These are phyloP conservation scores for Axis porcinus DNA, from an alignment of 2,113 vertebrate species.

Conservation along the genomic window DNA sequence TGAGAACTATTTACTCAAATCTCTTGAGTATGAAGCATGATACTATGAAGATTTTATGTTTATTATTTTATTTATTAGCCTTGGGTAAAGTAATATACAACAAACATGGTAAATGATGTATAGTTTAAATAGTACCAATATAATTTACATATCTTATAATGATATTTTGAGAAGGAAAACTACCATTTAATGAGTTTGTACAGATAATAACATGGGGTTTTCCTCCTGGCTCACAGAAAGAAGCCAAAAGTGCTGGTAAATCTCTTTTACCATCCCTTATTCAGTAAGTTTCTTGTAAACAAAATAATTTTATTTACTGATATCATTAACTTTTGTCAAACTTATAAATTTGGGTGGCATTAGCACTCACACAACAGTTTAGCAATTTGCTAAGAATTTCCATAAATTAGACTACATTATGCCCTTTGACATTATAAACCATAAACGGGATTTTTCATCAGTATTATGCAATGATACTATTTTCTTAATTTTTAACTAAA, in stretches of 20 bases:
- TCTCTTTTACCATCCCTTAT: fast-evolving
- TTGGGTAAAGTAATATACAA: background rate
- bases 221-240: background rate
- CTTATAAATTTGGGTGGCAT: background rate
- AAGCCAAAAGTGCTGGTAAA: background rate
- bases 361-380: background rate
- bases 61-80: background rate
- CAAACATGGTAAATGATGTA: background rate
- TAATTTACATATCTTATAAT: background rate
- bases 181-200: background rate
- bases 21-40: background rate
- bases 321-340: background rate
- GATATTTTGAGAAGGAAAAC: background rate
- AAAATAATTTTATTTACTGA: background rate
- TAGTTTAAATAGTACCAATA: background rate
- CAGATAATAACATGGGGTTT: background rate
- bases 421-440: background rate
- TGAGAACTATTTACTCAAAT: background rate
- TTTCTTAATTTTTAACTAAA: background rate
- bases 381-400: background rate
- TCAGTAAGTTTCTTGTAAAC: background rate
- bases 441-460: background rate
- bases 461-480: background rate
- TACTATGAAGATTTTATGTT: background rate
- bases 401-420: background rate